Evolutionary conservation across 1,140 invertebrate species (phyloP), one percentile per base, ranked within the genome.

Genomic region (Campodea augens): DNA sequence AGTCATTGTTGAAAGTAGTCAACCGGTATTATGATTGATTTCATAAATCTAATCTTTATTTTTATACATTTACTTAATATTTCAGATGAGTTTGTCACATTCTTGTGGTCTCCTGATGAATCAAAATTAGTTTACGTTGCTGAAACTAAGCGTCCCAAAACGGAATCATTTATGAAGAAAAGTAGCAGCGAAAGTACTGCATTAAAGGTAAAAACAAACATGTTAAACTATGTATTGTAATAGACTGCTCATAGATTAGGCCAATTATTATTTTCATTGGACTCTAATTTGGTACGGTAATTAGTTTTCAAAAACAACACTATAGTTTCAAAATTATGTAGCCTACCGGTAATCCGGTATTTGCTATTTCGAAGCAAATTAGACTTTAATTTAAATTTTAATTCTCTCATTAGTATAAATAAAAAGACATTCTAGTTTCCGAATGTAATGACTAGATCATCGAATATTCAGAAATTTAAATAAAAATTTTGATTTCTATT

Each of bases 101-200:
- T 90, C 43, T 67, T 76, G 44, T 89, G 75, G 71, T 78, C 77
- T 5, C 68, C 69, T 1, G 71, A 75, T 56, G 78, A 81, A 57
- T 72, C 61, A 1, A 73, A 74, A 52, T 41, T 88, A 12, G 56
- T 84, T 1, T 90, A 87, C 56, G 63, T 87, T 19, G 84, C 83
- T 25, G 84, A 90, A 60, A 78, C 74, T 54, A 88, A 88, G 57
- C 49, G 68, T 19, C 63, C 72, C 1, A 84, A 83, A 55, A 67
- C 70, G 12, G 73, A 75, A 49, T 74, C 81, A 1, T 86, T 78
- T 59, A 80, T 79, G 54, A 76, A 78, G 50, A 65, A 72, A 51
- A 68, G 69, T 32, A 61, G 63, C 25, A 64, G 66, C 47, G 44
- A 59, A 27, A 66, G 68, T 44, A 53, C 54, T 41, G 55, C 36